Percentiles rank a stretch among this genome's conserved stretches.
Conservation (phyloP, 2,888 invertebrate genomes). For the Thalpophila matura region DNA sequence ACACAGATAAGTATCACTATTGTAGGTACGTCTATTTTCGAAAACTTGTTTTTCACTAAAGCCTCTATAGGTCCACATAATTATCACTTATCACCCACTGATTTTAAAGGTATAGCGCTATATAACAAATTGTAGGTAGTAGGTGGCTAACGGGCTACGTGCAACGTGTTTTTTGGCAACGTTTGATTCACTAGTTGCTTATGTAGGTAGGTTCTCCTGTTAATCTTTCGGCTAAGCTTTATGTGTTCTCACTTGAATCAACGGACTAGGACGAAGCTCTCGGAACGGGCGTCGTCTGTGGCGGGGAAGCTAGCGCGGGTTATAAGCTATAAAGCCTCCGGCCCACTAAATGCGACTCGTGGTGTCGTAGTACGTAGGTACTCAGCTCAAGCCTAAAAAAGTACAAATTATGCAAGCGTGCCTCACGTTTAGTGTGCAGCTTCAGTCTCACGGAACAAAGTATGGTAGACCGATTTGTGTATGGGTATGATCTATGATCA, state of each 20-base stretch:
- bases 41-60: neutral
- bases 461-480: too few species aligned
- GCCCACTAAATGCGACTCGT: neutral
- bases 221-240: slow-evolving; percentile 35
- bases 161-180: slow-evolving; percentile 31
- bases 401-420: too few species aligned
- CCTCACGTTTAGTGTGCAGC: too few species aligned
- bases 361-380: too few species aligned
- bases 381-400: too few species aligned
- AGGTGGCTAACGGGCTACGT: neutral
- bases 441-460: too few species aligned
- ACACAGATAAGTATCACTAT: too few species aligned
- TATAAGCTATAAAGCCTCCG: slow-evolving; percentile 1
- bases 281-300: neutral
- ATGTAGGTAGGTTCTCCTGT: slow-evolving; percentile 28
- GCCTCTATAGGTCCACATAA: slow-evolving; percentile 2
- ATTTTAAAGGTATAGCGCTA: neutral
- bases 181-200: slow-evolving; percentile 25
- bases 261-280: neutral
- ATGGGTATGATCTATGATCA: too few species aligned
- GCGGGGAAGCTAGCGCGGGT: neutral
- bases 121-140: slow-evolving; percentile 17
- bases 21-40: too few species aligned
- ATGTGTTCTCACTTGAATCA: slow-evolving; percentile 18
- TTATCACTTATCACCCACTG: neutral